phyloP scores from a whole-genome alignment of 2,888 invertebrate genomes.

The Drosophila sordidula region DNA sequence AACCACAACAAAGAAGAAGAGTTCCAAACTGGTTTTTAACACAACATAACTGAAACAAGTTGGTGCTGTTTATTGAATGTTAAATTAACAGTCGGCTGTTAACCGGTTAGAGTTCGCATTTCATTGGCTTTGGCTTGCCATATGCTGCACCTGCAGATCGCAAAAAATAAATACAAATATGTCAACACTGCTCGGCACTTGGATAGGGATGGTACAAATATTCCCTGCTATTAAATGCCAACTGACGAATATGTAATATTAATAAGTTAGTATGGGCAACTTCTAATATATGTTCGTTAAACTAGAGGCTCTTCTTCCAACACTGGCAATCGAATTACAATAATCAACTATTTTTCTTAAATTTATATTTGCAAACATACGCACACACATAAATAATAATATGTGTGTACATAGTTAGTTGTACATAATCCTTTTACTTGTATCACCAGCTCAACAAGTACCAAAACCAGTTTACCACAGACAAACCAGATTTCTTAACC shows the following conservation, averaged over 20 bases:
- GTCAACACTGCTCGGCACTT: constrained; percentile 29
- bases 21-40: constrained; percentile 61
- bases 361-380: constrained; percentile 14
- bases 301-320: neutral
- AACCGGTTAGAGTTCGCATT: constrained; percentile 52
- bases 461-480: constrained; percentile 51
- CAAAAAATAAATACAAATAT: constrained; percentile 52
- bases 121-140: constrained; percentile 40
- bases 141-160: constrained; percentile 70
- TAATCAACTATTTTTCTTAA: constrained; percentile 24
- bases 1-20: constrained; percentile 57
- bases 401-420: constrained; percentile 21
- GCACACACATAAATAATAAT: constrained; percentile 4
- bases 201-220: constrained; percentile 17
- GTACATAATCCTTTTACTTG: constrained; percentile 59
- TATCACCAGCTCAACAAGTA: constrained; percentile 54
- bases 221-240: neutral
- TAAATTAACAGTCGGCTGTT: constrained; percentile 63
- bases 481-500: constrained; percentile 64
- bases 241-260: no score
- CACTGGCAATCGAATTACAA: neutral
- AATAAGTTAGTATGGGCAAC: neutral
- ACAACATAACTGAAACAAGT: constrained; percentile 68
- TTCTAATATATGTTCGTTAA: neutral
- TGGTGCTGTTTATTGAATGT: constrained; percentile 58